These are phyloP conservation scores for Xanthorhoe designata DNA, from an alignment of 2,888 invertebrate species.

Conservation along the genomic window DNA sequence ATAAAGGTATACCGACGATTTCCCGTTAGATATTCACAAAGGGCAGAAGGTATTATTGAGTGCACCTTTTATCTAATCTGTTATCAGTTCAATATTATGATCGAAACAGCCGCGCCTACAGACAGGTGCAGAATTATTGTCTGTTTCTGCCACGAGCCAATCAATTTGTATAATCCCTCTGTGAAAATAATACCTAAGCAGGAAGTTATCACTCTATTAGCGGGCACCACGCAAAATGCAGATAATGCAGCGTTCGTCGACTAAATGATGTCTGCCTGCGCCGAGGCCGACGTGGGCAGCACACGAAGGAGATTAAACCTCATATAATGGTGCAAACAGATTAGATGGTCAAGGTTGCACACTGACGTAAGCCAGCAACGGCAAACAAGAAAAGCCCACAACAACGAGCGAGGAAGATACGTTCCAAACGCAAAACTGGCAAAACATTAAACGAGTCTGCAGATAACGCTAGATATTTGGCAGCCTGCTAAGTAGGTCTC, in stretches of 20 bases:
- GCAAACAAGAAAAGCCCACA: conserved; percentile 38
- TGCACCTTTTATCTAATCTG: conserved; percentile 77
- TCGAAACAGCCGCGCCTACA: conserved; percentile 65
- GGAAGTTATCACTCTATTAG: background rate
- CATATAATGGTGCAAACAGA: conserved; percentile 51
- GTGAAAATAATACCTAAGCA: background rate
- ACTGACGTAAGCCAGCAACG: conserved; percentile 67
- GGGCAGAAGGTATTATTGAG: conserved; percentile 64
- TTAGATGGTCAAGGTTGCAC: conserved; percentile 74
- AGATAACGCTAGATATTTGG: conserved; percentile 34
- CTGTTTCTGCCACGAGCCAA: conserved; percentile 42
- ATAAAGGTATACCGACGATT: conserved; percentile 33
- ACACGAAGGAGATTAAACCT: conserved; percentile 57
- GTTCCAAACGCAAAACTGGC: conserved; percentile 26
- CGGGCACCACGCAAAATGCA: conserved; percentile 31
- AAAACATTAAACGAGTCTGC: conserved; percentile 30
- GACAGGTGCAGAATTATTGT: conserved; percentile 53
- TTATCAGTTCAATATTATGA: conserved; percentile 79
- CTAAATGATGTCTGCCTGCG: conserved; percentile 42
- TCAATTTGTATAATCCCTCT: background rate
- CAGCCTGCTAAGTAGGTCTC: conserved; percentile 44
- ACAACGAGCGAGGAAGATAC: conserved; percentile 30
- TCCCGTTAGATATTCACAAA: conserved; percentile 38
- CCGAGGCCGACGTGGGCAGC: conserved; percentile 37
- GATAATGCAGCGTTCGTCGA: conserved; percentile 46